Conservation (phyloP, 2,888 invertebrate species). For the Junonia oenone region DNA sequence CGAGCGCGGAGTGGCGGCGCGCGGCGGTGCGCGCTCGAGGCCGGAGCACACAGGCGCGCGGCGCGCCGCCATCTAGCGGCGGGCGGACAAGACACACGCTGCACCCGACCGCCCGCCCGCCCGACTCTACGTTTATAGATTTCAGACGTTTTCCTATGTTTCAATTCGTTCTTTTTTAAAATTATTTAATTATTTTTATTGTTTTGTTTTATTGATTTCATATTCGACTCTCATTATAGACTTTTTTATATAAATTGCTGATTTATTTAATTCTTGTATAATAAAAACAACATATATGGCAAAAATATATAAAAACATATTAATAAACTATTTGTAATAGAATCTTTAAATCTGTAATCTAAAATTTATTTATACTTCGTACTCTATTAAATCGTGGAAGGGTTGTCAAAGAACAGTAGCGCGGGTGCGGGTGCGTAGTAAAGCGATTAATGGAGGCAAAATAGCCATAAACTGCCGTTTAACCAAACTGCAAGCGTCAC, state of each 20-base stretch:
- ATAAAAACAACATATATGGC: no score
- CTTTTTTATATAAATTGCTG: no score
- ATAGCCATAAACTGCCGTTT: conserved; percentile 79
- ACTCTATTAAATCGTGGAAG: conserved; percentile 30
- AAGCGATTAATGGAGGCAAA: conserved; percentile 79
- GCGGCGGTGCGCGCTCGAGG: conserved; percentile 50
- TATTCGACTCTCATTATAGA: neutral
- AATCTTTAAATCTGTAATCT: no score
- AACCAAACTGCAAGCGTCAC: conserved; percentile 78
- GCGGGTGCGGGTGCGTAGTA: conserved; percentile 73
- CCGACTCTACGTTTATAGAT: conserved; percentile 38
- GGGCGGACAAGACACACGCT: conserved; percentile 49
- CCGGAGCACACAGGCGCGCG: conserved; percentile 68
- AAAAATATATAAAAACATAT: no score
- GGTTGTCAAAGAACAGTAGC: conserved; percentile 55
- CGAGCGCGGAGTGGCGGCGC: conserved; percentile 74
- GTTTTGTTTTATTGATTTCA: neutral
- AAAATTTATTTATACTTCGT: neutral
- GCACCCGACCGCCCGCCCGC: conserved; percentile 36
- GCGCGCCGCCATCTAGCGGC: conserved; percentile 57
- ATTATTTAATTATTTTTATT: neutral
- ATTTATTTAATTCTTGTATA: no score
- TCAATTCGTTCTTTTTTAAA: neutral
- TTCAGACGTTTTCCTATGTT: neutral
- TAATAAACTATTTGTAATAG: no score